Conservation (phyloP, 2,797 vertebrate genomes). For the Trematomus bernacchii region DNA sequence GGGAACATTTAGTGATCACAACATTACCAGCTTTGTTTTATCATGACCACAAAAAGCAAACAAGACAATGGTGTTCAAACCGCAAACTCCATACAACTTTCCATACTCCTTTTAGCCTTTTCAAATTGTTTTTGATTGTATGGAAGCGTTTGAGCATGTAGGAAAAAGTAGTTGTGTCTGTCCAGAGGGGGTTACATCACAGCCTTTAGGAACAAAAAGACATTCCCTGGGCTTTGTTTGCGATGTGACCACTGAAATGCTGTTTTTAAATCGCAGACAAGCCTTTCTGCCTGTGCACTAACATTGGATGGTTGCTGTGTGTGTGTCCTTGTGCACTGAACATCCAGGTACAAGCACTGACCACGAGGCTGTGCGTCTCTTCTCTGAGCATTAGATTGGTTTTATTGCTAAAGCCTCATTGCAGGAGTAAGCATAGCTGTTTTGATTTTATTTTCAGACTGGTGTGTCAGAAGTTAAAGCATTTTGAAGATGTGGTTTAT, state of each 20-base stretch:
- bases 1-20: constrained; percentile 6
- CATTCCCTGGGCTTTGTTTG: constrained; percentile 59
- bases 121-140: neutral
- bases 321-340: constrained; percentile 63
- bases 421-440: constrained; percentile 37
- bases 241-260: constrained; percentile 46
- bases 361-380: constrained; percentile 43
- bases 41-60: constrained; percentile 9
- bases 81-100: constrained; percentile 18
- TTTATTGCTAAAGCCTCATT: constrained; percentile 43
- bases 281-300: constrained; percentile 57
- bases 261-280: constrained; percentile 48
- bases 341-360: constrained; percentile 72
- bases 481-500: constrained; percentile 77
- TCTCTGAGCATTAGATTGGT: constrained; percentile 40
- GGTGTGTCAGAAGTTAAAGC: constrained; percentile 57
- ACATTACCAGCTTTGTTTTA: neutral
- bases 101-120: constrained; percentile 11
- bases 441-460: constrained; percentile 43
- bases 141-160: constrained; percentile 28
- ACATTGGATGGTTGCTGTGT: constrained; percentile 40
- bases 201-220: constrained; percentile 44
- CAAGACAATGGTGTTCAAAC: neutral
- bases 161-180: constrained; percentile 40
- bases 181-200: constrained; percentile 16